phyloP scores from a whole-genome alignment of 2,797 vertebrate genomes.

The Amblyraja radiata region DNA sequence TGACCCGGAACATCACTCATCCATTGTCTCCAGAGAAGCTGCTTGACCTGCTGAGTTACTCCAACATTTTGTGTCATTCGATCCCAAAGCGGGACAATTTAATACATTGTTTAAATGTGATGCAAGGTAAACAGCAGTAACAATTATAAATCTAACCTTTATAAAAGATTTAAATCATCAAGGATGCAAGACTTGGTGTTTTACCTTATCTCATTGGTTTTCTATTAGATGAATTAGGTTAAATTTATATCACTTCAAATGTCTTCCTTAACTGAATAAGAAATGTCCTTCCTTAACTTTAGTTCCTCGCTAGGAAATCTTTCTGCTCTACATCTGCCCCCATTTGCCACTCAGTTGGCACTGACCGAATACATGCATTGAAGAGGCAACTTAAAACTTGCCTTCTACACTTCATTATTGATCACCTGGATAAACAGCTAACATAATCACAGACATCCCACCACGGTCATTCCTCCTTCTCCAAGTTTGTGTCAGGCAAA shows the following conservation, averaged over 20 bases:
- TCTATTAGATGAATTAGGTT: not conserved
- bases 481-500: too few relatives aligned
- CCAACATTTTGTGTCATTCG: too few relatives aligned
- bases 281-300: not conserved
- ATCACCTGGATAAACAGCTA: too few relatives aligned
- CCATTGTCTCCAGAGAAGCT: too few relatives aligned
- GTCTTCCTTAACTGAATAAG: not conserved
- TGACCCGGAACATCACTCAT: too few relatives aligned
- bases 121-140: not conserved
- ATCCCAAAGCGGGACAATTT: not conserved
- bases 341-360: not conserved
- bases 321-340: not conserved
- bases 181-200: not conserved
- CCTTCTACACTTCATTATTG: too few relatives aligned
- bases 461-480: too few relatives aligned
- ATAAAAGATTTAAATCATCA: not conserved
- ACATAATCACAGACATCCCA: too few relatives aligned
- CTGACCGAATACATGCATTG: too few relatives aligned
- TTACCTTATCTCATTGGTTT: not conserved
- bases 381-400: too few relatives aligned
- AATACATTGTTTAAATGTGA: not conserved
- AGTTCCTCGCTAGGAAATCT: not conserved
- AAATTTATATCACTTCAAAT: not conserved
- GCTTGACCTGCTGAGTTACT: too few relatives aligned
- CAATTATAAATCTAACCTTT: not conserved